Evolutionary conservation across 1,140 invertebrate genomes (phyloP), one percentile per base, ranked within the genome.

Genomic region (Atopsyche davidsoni): DNA sequence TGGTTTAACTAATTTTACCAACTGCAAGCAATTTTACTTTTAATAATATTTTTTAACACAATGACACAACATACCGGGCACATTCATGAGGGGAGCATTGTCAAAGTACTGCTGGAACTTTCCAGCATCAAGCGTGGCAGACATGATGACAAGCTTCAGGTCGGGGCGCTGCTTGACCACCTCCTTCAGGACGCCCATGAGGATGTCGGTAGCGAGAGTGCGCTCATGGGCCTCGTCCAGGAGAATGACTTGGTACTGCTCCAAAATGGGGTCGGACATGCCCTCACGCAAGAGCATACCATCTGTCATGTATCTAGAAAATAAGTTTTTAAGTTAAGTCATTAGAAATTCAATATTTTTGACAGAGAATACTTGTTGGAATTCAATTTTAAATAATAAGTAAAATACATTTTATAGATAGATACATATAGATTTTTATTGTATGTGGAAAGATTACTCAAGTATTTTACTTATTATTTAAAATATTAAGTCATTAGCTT

Each of bases 71-170:
- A 39, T 73, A 32, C 95, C 95, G 7, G 97, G 97, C 19, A 99
- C 95, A 65, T 93, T 98, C 88, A 99, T 95, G 13, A 99, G 70
- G 0, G 97, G 97, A 11, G 96, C 96, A 69, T 96, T 91, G 62
- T 99, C 95, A 70, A 99, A 98, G 68, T 98, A 98, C 64, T 92
- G 87, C 71, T 97, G 94, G 73, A 99, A 99, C 69, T 99, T 99
- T 3, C 96, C 96, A 40, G 97, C 96, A 75, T 99, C 97, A n/a
- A 99, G 75, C 0, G 97, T 99, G 11, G 97, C 97, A 62, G 93
- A 97, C 96, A 99, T 99, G 63, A 99, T 91, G 57, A 99, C 92
- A 39, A 99, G 79, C 75, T 99, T 99, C 10, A 99, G 76, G 73
- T 99, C 96, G 4, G 77, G 68, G 39, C 97, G 73, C 60, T 98